phyloP scores from a whole-genome alignment of 2,113 vertebrate genomes.

The Pongo pygmaeus region DNA sequence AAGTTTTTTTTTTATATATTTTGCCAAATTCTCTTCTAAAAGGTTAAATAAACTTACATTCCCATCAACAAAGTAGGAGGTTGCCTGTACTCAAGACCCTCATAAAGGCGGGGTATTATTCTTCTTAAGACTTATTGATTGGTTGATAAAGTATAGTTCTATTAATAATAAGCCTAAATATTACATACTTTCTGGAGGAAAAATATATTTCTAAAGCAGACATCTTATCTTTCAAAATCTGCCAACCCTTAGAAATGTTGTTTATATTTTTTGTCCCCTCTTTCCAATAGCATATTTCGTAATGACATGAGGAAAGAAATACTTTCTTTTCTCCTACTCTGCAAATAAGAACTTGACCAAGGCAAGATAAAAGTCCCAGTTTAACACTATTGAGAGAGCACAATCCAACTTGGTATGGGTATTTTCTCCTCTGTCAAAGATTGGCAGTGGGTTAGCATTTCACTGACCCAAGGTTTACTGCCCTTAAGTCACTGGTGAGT shows the following conservation, averaged over 20 bases:
- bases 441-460: not conserved
- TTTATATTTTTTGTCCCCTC: not conserved
- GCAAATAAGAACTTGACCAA: not conserved
- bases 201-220: no score
- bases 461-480: not conserved
- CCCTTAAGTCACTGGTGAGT: not conserved
- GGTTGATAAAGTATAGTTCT: not conserved
- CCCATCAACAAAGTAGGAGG: not conserved
- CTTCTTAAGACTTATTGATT: not conserved
- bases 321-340: not conserved
- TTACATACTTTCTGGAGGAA: not conserved
- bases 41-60: not conserved
- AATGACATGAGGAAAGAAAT: not conserved
- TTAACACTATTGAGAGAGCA: not conserved
- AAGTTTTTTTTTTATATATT: not conserved
- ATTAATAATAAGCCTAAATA: not conserved
- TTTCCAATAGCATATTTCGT: not conserved
- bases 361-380: not conserved
- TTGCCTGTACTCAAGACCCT: not conserved
- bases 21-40: not conserved
- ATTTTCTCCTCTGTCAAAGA: not conserved
- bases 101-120: not conserved
- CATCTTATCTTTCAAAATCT: not conserved
- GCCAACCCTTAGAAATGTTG: not conserved
- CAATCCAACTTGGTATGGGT: not conserved